These are phyloP conservation scores for Tricholaema leucomelas DNA, from an alignment of 2,113 vertebrate species.

Conservation along the genomic window DNA sequence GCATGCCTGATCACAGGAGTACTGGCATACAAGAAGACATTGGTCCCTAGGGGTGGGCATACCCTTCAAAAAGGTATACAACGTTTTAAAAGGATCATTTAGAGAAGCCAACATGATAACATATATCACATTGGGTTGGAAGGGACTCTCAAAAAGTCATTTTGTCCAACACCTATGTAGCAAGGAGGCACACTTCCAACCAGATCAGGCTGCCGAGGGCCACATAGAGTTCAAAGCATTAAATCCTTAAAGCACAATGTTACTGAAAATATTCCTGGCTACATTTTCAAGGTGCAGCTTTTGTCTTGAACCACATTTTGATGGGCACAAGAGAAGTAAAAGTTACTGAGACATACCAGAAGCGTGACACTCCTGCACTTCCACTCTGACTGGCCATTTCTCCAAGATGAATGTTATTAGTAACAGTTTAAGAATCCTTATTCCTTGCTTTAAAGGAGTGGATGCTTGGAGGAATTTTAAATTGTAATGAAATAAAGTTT, in stretches of 20 bases:
- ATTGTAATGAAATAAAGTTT: background rate
- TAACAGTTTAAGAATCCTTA: background rate
- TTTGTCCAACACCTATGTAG: too few species aligned
- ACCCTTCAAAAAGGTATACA: background rate
- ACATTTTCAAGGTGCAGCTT: background rate
- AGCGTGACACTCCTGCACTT: background rate
- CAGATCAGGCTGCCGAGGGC: too few species aligned
- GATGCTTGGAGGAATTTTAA: background rate
- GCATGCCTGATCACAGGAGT: background rate
- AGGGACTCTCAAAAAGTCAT: too few species aligned
- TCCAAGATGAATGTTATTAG: background rate
- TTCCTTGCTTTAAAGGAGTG: background rate
- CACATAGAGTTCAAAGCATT: background rate
- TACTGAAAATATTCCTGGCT: background rate
- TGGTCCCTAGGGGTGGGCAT: too few species aligned
- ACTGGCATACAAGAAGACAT: background rate
- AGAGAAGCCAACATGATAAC: background rate
- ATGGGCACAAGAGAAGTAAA: background rate
- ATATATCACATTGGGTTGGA: too few species aligned
- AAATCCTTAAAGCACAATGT: background rate
- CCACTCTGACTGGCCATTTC: background rate
- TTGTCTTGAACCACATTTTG: background rate
- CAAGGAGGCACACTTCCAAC: too few species aligned
- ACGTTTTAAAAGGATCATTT: background rate
- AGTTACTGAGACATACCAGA: background rate